phyloP scores from a whole-genome alignment of 1,140 invertebrate genomes.

The Drosophila setifemur region DNA sequence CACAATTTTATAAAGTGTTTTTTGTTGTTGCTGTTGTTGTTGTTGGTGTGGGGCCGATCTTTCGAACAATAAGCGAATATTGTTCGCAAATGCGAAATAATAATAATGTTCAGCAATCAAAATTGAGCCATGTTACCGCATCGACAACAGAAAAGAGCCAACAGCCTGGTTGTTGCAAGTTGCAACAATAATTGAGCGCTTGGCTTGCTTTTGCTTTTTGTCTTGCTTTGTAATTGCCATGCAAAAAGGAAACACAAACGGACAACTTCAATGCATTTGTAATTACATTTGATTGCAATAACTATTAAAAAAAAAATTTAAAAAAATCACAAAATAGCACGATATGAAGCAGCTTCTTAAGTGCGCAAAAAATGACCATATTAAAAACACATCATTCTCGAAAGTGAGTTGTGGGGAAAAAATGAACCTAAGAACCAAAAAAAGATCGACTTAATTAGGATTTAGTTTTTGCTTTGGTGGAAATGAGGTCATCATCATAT shows the following conservation, averaged over 20 bases:
- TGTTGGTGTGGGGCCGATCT: slow-evolving; percentile 33
- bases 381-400: slow-evolving; percentile 43
- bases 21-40: slow-evolving; percentile 1
- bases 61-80: slow-evolving; percentile 55
- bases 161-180: slow-evolving; percentile 29
- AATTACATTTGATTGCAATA: slow-evolving; percentile 76
- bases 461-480: slow-evolving; percentile 23
- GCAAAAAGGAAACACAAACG: slow-evolving; percentile 69
- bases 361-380: slow-evolving; percentile 16
- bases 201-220: slow-evolving; percentile 43
- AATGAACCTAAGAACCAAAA: slow-evolving; percentile 21
- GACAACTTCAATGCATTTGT: slow-evolving; percentile 66
- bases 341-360: slow-evolving; percentile 8
- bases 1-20: too few relatives aligned
- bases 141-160: slow-evolving; percentile 47
- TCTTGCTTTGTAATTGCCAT: slow-evolving; percentile 68
- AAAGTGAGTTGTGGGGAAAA: background rate
- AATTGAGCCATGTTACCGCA: slow-evolving; percentile 77
- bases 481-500: slow-evolving; percentile 45
- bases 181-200: slow-evolving; percentile 58
- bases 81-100: slow-evolving; percentile 71
- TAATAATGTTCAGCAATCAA: slow-evolving; percentile 71
- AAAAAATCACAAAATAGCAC: slow-evolving; percentile 15
- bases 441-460: slow-evolving; percentile 33
- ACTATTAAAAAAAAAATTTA: slow-evolving; percentile 67